Percentiles rank a stretch among this genome's conserved stretches.
phyloP scores from a whole-genome alignment of 2,888 invertebrate genomes.

The Caenorhabditis sp. region DNA sequence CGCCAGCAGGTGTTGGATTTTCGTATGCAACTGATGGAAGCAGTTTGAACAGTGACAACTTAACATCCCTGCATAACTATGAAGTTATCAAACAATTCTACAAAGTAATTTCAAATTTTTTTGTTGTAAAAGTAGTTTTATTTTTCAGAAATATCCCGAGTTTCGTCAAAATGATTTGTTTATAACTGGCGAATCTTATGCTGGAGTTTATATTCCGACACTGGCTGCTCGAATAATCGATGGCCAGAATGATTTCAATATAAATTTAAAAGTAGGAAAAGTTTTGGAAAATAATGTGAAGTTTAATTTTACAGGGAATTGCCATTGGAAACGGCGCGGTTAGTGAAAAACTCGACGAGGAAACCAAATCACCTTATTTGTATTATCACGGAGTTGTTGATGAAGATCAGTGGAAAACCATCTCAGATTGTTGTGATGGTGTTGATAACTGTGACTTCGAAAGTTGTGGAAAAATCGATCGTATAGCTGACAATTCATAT shows the following conservation, averaged over 20 bases:
- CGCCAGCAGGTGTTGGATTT: constrained; percentile 75
- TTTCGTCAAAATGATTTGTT: constrained; percentile 73
- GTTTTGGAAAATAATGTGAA: no score
- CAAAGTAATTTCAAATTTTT: no score
- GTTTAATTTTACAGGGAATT: constrained; percentile 60
- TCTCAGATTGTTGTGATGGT: constrained; percentile 66
- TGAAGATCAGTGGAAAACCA: constrained; percentile 67
- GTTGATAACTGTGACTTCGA: constrained; percentile 63
- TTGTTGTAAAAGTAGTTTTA: constrained; percentile 47
- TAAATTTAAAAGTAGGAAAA: constrained; percentile 59
- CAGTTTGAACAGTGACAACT: constrained; percentile 69
- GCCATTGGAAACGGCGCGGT: constrained; percentile 70
- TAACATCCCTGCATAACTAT: constrained; percentile 73
- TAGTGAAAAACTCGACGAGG: constrained; percentile 66
- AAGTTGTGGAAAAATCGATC: constrained; percentile 46
- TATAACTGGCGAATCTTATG: constrained; percentile 74
- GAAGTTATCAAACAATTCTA: constrained; percentile 74
- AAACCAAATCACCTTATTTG: constrained; percentile 69
- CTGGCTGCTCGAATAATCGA: constrained; percentile 71
- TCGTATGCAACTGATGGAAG: constrained; percentile 73
- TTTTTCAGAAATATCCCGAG: constrained; percentile 73
- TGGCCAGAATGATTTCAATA: constrained; percentile 67
- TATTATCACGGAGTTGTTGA: constrained; percentile 70
- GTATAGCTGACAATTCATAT: constrained; percentile 55
- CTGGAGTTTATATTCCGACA: constrained; percentile 74